phyloP scores from a whole-genome alignment of 2,113 vertebrate genomes.

The Jacana jacana region DNA sequence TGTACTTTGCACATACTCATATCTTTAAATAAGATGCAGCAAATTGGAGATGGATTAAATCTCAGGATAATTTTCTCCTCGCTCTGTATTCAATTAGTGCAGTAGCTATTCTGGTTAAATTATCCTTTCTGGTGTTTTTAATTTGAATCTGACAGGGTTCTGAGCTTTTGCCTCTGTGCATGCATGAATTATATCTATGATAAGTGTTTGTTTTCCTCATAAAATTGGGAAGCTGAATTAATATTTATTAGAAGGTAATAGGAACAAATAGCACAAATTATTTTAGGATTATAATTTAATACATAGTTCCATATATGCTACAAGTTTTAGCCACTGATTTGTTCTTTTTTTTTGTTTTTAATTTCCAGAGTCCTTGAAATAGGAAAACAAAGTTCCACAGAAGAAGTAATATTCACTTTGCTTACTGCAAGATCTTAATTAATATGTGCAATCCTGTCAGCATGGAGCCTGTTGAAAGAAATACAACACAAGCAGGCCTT shows the following conservation, averaged over 20 bases:
- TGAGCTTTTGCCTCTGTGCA: background rate
- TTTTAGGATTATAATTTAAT: background rate
- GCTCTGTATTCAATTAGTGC: background rate
- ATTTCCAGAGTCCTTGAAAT: background rate
- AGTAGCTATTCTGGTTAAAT: background rate
- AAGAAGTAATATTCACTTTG: background rate
- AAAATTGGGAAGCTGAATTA: slow-evolving; percentile 9
- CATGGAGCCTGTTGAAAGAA: background rate
- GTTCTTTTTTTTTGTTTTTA: background rate
- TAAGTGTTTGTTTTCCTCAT: background rate
- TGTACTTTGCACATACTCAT: background rate
- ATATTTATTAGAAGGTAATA: background rate
- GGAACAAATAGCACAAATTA: background rate
- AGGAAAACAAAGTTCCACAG: background rate
- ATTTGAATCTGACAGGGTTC: slow-evolving; percentile 1
- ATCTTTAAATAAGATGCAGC: background rate
- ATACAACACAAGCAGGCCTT: background rate
- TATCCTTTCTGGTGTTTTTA: slow-evolving; percentile 30
- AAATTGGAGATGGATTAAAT: background rate
- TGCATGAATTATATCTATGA: background rate
- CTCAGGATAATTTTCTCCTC: background rate
- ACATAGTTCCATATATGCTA: background rate
- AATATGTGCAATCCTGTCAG: background rate
- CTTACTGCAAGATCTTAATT: background rate
- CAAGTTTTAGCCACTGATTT: background rate